Conservation (phyloP, 2,888 invertebrate species). For the Microctonus hyperodae region DNA sequence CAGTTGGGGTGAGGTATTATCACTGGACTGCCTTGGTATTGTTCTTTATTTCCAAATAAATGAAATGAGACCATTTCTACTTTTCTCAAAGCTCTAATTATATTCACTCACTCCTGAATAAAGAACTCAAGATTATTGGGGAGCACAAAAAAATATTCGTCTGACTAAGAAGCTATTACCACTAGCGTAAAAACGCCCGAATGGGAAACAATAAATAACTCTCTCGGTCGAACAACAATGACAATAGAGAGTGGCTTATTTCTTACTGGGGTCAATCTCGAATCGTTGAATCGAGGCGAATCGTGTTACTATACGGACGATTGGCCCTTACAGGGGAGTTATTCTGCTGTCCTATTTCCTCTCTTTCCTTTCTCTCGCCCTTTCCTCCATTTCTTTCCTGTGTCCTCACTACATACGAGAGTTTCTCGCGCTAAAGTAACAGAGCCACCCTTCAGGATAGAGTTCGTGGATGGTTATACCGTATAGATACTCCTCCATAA, state of each 20-base stretch:
- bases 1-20: slow-evolving; percentile 62
- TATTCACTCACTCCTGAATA: slow-evolving; percentile 43
- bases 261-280: slow-evolving; percentile 28
- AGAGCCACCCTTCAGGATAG: slow-evolving; percentile 18
- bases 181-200: slow-evolving; percentile 13
- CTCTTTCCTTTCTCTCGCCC: slow-evolving; percentile 7
- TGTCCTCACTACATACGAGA: slow-evolving; percentile 27
- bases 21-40: slow-evolving; percentile 41
- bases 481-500: slow-evolving; percentile 46
- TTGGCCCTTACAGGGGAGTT: slow-evolving; percentile 37
- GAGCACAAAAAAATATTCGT: slow-evolving; percentile 11
- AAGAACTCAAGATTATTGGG: slow-evolving; percentile 16
- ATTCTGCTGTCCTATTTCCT: slow-evolving; percentile 26
- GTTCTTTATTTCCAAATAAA: not conserved
- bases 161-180: slow-evolving; percentile 29
- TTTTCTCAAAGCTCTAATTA: slow-evolving; percentile 41
- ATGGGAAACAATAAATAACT: slow-evolving; percentile 32
- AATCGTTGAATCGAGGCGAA: slow-evolving; percentile 38
- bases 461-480: slow-evolving; percentile 33
- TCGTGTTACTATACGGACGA: slow-evolving; percentile 42
- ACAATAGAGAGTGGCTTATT: slow-evolving; percentile 24
- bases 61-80: slow-evolving; percentile 30
- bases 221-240: slow-evolving; percentile 18
- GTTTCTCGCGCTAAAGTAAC: slow-evolving; percentile 18
- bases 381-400: slow-evolving; percentile 30